A percentile compares a stretch with the other conserved stretches of the same genome.
phyloP scores from a whole-genome alignment of 2,113 vertebrate genomes.

The Carlito syrichta region DNA sequence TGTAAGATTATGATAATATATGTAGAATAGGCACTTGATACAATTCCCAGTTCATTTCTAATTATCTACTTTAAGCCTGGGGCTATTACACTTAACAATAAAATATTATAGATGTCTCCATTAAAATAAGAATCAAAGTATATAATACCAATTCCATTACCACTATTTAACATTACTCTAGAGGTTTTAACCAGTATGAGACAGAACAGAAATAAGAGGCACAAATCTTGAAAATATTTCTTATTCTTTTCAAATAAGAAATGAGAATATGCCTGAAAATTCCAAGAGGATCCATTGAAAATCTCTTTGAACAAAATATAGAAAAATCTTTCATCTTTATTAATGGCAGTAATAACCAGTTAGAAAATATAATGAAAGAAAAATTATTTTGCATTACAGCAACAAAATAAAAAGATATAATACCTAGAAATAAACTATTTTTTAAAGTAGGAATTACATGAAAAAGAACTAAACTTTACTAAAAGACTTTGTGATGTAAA shows the following conservation, averaged over 20 bases:
- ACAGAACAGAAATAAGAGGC: background rate
- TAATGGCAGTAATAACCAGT: background rate
- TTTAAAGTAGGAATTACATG: background rate
- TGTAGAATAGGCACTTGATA: background rate
- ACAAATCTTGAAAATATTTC: no score
- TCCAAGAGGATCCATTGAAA: background rate
- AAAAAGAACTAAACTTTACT: conserved; percentile 2
- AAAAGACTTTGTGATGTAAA: background rate
- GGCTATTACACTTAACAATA: background rate
- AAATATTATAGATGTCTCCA: background rate
- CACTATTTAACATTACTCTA: background rate
- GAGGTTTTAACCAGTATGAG: background rate
- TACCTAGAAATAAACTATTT: background rate
- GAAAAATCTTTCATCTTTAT: background rate
- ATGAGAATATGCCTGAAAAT: background rate
- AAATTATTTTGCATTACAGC: background rate
- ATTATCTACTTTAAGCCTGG: background rate
- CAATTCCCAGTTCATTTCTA: background rate
- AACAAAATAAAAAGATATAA: background rate
- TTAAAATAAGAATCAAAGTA: background rate
- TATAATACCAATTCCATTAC: background rate
- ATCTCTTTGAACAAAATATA: background rate
- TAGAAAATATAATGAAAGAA: background rate
- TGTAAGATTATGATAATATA: background rate
- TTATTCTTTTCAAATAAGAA: no score